Percentiles rank a stretch among this genome's conserved stretches.
These are phyloP conservation scores for Coregonus ussuriensis DNA, from an alignment of 2,797 vertebrate species.

Conservation along the genomic window DNA sequence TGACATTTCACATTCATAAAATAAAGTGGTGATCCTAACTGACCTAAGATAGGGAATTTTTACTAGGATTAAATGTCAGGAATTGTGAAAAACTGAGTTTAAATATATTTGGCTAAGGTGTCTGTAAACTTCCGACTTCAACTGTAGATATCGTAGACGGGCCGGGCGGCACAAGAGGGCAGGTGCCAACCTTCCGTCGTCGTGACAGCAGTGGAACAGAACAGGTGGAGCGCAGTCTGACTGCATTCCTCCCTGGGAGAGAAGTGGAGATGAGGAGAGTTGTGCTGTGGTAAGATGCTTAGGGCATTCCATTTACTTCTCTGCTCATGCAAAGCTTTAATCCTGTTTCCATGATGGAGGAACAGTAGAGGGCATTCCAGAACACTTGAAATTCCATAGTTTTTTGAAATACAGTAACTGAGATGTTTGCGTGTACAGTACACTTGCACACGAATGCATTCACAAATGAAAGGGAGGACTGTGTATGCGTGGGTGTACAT, in stretches of 20 bases:
- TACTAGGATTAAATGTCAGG: no score
- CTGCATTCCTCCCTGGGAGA: neutral
- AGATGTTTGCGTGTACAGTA: neutral
- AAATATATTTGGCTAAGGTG: no score
- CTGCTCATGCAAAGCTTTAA: constrained; percentile 5
- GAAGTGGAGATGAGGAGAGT: constrained; percentile 23
- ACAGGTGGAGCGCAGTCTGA: constrained; percentile 55
- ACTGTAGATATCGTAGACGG: constrained; percentile 39
- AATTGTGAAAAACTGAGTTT: no score
- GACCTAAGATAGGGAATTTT: no score
- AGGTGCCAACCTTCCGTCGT: constrained; percentile 40
- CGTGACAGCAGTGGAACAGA: constrained; percentile 19
- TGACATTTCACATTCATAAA: no score
- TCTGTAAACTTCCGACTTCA: no score
- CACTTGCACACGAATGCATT: constrained; percentile 3
- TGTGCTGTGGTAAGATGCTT: neutral
- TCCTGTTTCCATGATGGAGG: neutral
- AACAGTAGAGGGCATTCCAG: constrained; percentile 8
- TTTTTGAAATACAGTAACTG: neutral
- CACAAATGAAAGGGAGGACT: neutral
- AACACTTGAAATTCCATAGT: constrained; percentile 16
- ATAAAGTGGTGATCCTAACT: no score
- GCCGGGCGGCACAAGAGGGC: constrained; percentile 25
- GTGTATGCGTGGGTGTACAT: neutral
- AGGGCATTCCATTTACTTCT: constrained; percentile 32